phyloP scores from a whole-genome alignment of 2,113 vertebrate genomes.

The Gavia stellata region DNA sequence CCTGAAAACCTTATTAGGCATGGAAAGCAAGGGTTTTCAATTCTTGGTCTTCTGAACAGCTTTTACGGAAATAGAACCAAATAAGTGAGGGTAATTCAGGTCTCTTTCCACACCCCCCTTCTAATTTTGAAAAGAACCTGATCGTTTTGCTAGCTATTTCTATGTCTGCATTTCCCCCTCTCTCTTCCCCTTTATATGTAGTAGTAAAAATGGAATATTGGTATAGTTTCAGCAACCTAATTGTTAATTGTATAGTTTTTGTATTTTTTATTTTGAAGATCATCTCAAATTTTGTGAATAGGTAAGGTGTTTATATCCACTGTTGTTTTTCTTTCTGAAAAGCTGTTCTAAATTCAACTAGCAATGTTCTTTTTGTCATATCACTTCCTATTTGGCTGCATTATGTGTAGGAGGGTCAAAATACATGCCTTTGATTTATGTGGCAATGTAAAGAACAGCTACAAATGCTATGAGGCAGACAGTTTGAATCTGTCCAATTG shows the following conservation, averaged over 20 bases:
- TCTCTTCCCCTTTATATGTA: neutral
- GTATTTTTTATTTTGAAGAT: neutral
- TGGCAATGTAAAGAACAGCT: constrained; percentile 17
- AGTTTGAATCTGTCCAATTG: constrained; percentile 43
- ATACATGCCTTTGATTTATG: constrained; percentile 59
- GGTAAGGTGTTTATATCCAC: neutral
- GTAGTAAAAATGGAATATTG: neutral
- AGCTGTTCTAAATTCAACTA: neutral
- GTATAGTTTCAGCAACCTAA: neutral
- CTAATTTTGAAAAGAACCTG: neutral
- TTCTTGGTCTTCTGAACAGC: neutral
- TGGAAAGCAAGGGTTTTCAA: neutral
- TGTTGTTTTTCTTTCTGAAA: neutral
- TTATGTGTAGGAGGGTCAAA: constrained; percentile 3
- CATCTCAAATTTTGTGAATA: neutral
- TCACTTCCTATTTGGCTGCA: neutral
- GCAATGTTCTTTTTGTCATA: neutral
- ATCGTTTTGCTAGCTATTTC: neutral
- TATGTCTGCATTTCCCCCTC: neutral
- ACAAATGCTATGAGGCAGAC: constrained; percentile 35
- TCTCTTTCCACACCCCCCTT: neutral
- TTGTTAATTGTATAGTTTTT: neutral
- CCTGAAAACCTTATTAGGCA: neutral
- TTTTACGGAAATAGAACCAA: neutral
- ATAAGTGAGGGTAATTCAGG: neutral